phyloP scores from a whole-genome alignment of 2,888 invertebrate genomes.

The Agonopterix heracliana region DNA sequence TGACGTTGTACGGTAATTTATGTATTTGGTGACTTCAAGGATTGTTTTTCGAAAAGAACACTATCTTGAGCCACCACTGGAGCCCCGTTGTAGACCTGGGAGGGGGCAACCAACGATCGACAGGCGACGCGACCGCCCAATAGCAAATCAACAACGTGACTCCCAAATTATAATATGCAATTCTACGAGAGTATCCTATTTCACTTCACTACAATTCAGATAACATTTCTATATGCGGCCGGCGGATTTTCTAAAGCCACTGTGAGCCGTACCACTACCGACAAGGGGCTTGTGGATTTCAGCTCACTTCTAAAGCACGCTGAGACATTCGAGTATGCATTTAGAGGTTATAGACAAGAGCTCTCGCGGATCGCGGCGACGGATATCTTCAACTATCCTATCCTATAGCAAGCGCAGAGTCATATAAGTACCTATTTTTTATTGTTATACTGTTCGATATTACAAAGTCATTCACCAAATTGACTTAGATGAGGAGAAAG shows the following conservation, averaged over 20 bases:
- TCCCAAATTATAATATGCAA: too few species aligned
- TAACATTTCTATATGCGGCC: constrained; percentile 10
- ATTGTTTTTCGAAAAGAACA: too few species aligned
- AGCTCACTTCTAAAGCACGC: constrained; percentile 45
- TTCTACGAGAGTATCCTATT: neutral
- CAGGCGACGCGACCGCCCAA: too few species aligned
- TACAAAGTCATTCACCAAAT: constrained; percentile 14
- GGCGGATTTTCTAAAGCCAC: constrained; percentile 38
- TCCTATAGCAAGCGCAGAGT: neutral
- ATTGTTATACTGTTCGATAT: neutral
- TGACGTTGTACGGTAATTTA: too few species aligned
- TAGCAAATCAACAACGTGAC: too few species aligned
- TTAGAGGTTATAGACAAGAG: constrained; percentile 38
- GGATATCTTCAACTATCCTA: constrained; percentile 36
- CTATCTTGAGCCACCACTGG: too few species aligned
- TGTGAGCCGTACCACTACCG: constrained; percentile 37
- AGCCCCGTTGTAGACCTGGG: too few species aligned
- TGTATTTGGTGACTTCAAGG: too few species aligned
- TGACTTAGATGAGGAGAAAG: constrained; percentile 24
- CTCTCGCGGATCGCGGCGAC: constrained; percentile 37
- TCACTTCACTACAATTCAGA: neutral
- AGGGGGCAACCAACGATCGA: too few species aligned
- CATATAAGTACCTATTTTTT: neutral
- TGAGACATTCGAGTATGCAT: constrained; percentile 43
- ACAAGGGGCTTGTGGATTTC: constrained; percentile 52